Conservation (phyloP, 2,888 invertebrate species). For the Timandra comae region DNA sequence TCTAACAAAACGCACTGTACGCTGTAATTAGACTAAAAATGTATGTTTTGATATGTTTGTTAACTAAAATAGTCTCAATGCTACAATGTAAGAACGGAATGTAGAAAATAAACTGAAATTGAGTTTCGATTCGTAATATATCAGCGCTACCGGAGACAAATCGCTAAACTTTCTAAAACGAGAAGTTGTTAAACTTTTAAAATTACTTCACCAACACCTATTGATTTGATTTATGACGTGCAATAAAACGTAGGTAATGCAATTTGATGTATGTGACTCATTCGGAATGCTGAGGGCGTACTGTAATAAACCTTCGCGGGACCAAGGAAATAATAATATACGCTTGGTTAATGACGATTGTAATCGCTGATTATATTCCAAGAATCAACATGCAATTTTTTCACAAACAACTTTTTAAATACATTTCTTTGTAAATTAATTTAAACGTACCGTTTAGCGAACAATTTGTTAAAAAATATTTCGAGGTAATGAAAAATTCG, state of each 20-base stretch:
- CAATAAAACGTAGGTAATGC: slow-evolving; percentile 36
- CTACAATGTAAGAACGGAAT: no score
- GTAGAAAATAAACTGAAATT: not conserved
- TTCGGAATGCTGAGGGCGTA: slow-evolving; percentile 21
- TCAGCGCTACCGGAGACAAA: slow-evolving; percentile 34
- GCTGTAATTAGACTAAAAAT: no score
- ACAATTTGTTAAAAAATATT: no score
- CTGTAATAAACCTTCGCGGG: slow-evolving; percentile 15
- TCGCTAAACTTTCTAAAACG: slow-evolving; percentile 41
- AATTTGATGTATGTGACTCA: slow-evolving; percentile 35
- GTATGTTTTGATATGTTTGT: no score
- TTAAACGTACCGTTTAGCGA: no score
- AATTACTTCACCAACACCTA: slow-evolving; percentile 46
- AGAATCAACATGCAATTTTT: slow-evolving; percentile 5
- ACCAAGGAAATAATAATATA: slow-evolving; percentile 9
- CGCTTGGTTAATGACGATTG: slow-evolving; percentile 17
- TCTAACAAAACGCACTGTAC: no score
- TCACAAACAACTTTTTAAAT: no score
- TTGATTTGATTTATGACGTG: slow-evolving; percentile 45
- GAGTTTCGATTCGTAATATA: slow-evolving; percentile 14
- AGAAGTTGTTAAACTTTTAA: slow-evolving; percentile 49
- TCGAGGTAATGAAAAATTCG: no score
- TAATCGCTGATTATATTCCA: slow-evolving; percentile 17
- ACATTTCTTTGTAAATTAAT: no score
- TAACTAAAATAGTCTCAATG: no score